A percentile compares a stretch with the other conserved stretches of the same genome.
phyloP scores from a whole-genome alignment of 2,113 vertebrate genomes.

The Lamprotornis superbus region DNA sequence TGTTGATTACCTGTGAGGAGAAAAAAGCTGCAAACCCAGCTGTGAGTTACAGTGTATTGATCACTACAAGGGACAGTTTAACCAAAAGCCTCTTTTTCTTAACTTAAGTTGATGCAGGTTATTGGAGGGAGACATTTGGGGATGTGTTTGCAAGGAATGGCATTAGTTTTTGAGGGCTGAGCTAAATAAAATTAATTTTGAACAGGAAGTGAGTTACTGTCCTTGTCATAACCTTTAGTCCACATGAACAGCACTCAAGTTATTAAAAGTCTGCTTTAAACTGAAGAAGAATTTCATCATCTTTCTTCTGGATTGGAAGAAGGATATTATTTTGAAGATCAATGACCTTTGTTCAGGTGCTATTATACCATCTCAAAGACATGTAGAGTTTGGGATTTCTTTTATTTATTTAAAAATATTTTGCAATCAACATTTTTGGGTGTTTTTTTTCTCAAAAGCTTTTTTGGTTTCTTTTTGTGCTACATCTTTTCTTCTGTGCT shows the following conservation, averaged over 20 bases:
- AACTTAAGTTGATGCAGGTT: neutral
- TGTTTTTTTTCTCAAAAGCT: fast-evolving
- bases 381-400: neutral
- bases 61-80: neutral
- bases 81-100: neutral
- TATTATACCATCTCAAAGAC: neutral
- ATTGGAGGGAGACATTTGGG: neutral
- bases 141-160: neutral
- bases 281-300: neutral
- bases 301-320: neutral
- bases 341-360: neutral
- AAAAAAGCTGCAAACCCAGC: neutral
- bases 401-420: conserved; percentile 11
- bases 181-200: neutral
- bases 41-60: neutral
- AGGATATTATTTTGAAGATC: neutral
- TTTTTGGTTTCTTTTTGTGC: neutral
- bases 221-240: neutral
- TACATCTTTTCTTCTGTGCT: neutral
- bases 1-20: neutral
- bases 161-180: neutral
- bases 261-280: neutral
- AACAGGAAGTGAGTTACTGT: neutral
- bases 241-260: neutral
- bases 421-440: neutral